Conservation (phyloP, 1,140 invertebrate genomes). For the Meteorus sp. region DNA sequence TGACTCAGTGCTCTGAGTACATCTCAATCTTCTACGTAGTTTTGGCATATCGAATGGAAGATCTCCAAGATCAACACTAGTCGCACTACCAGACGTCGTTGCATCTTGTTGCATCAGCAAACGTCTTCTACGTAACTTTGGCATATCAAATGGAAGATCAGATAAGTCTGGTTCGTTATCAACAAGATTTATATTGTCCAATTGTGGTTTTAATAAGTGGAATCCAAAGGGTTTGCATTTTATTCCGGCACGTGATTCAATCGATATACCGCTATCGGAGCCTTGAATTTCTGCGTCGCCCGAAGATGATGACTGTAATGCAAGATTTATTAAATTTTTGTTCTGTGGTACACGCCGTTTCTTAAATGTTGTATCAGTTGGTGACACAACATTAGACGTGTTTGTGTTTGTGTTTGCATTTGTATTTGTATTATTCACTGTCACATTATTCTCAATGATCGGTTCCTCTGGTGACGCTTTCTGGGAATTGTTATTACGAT, state of each 20-base stretch:
- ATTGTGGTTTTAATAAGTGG: conserved; percentile 60
- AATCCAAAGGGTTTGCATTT: conserved; percentile 63
- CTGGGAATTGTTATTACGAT: conserved; percentile 76
- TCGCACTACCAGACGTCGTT: conserved; percentile 71
- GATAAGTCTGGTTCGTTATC: conserved; percentile 64
- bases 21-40: conserved; percentile 70
- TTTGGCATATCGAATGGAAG: conserved; percentile 90
- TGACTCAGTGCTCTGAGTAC: conserved; percentile 64
- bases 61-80: conserved; percentile 74
- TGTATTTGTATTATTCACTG: too few species aligned
- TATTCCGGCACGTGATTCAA: conserved; percentile 76
- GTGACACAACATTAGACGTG: conserved; percentile 52
- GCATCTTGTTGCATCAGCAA: conserved; percentile 60
- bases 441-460: conserved; percentile 49
- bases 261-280: conserved; percentile 83
- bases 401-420: conserved; percentile 50
- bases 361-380: conserved; percentile 50
- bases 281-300: conserved; percentile 77
- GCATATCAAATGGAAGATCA: conserved; percentile 86
- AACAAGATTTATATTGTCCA: conserved; percentile 56
- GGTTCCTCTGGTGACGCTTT: conserved; percentile 69
- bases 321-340: conserved; percentile 74
- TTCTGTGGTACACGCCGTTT: conserved; percentile 72
- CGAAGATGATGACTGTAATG: conserved; percentile 64
- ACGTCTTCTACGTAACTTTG: conserved; percentile 77